Evolutionary conservation across 1,140 invertebrate genomes (phyloP).

Genomic region (Lordiphosa clarofinis): DNA sequence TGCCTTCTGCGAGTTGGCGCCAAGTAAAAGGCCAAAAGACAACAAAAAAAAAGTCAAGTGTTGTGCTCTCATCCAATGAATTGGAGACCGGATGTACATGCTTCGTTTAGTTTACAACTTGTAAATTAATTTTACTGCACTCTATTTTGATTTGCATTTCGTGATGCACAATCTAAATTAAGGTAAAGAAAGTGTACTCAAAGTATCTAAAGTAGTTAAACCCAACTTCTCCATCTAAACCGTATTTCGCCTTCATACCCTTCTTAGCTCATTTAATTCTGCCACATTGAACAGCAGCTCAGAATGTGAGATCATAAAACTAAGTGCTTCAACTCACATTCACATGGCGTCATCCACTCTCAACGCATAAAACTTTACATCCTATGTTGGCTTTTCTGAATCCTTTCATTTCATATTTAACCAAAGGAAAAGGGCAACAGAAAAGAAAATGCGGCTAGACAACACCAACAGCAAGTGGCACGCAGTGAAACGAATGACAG

Average conservation of each 20-base stretch:
- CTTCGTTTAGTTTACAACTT: conserved; percentile 35
- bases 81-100: conserved; percentile 2
- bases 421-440: conserved; percentile 33
- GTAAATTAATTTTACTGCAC: conserved; percentile 44
- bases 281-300: conserved; percentile 51
- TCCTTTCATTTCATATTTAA: conserved; percentile 64
- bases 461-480: conserved; percentile 15
- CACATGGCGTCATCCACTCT: conserved; percentile 8
- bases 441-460: conserved; percentile 35
- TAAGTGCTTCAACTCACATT: conserved; percentile 48
- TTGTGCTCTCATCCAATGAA: conserved; percentile 1
- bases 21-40: conserved; percentile 13
- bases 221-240: not conserved
- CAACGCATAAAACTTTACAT: conserved; percentile 22
- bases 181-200: not conserved
- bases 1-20: conserved; percentile 6
- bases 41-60: not conserved
- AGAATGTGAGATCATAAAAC: conserved; percentile 46
- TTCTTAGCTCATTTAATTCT: conserved; percentile 17
- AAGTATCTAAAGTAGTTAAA: not conserved
- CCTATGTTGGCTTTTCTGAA: conserved; percentile 36
- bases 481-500: conserved; percentile 6
- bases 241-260: not conserved
- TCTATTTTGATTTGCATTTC: conserved; percentile 34
- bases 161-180: conserved; percentile 1